Percentiles rank a stretch among this genome's conserved stretches.
Conservation (phyloP, 2,113 vertebrate species). For the Coptodon bakossiorum region DNA sequence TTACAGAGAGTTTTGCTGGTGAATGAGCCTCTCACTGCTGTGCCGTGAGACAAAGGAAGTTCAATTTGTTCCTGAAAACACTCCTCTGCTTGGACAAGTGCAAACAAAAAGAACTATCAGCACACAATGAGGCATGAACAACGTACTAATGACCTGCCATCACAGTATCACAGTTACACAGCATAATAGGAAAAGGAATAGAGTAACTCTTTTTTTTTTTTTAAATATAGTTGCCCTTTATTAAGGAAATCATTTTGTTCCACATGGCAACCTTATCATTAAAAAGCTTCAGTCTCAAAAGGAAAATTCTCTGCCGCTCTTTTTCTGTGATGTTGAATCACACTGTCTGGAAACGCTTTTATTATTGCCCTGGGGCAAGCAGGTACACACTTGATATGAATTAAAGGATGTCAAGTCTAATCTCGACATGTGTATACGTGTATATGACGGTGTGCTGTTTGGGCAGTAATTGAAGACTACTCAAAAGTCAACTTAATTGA, state of each 20-base stretch:
- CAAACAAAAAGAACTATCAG: conserved; percentile 20
- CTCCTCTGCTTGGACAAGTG: neutral
- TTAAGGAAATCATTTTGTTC: neutral
- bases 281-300: neutral
- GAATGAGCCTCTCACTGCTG: neutral
- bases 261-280: neutral
- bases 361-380: neutral
- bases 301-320: neutral
- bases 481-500: neutral
- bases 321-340: neutral
- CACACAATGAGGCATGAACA: conserved; percentile 2
- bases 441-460: neutral
- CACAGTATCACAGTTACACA: neutral
- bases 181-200: neutral
- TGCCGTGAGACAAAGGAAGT: neutral
- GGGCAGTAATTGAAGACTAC: neutral
- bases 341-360: neutral
- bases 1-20: neutral
- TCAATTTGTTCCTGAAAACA: neutral
- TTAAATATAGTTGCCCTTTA: neutral
- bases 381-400: neutral
- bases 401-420: neutral
- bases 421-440: neutral
- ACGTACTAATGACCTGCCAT: conserved; percentile 25
- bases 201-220: neutral